These are phyloP conservation scores for Tyria jacobaeae DNA, from an alignment of 2,888 invertebrate genomes.

Conservation along the genomic window DNA sequence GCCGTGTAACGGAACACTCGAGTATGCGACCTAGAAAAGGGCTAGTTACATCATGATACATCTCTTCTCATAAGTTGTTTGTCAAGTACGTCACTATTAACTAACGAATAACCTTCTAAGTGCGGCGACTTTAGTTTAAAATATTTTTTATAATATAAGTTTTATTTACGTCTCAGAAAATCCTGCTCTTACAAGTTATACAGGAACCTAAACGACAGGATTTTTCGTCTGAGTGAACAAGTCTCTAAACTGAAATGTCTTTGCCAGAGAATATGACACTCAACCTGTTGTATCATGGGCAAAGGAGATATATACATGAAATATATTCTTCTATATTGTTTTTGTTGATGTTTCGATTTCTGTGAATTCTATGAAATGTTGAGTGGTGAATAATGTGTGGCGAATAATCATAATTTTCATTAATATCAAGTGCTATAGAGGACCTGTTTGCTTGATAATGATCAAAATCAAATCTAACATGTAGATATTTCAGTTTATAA, in stretches of 20 bases:
- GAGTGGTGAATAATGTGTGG: neutral
- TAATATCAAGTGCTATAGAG: no score
- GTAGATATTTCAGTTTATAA: no score
- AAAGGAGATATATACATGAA: no score
- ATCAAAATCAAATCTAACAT: no score
- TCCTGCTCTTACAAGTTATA: neutral
- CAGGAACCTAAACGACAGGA: no score
- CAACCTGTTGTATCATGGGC: no score
- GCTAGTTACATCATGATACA: conserved; percentile 25
- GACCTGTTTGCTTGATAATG: no score
- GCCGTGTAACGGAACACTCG: conserved; percentile 20
- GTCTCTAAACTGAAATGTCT: no score
- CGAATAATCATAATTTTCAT: neutral
- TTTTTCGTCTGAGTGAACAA: no score
- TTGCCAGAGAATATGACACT: no score
- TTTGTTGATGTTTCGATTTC: no score
- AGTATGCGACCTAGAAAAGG: conserved; percentile 23
- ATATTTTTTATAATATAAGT: neutral
- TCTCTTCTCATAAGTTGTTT: conserved; percentile 12
- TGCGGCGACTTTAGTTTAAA: neutral
- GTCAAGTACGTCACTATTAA: conserved; percentile 9
- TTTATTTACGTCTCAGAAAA: neutral
- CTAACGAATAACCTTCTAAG: neutral
- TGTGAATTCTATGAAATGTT: neutral
- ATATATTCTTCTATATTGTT: no score